Conservation (phyloP, 2,888 invertebrate genomes). For the Ptilodon capucinus region DNA sequence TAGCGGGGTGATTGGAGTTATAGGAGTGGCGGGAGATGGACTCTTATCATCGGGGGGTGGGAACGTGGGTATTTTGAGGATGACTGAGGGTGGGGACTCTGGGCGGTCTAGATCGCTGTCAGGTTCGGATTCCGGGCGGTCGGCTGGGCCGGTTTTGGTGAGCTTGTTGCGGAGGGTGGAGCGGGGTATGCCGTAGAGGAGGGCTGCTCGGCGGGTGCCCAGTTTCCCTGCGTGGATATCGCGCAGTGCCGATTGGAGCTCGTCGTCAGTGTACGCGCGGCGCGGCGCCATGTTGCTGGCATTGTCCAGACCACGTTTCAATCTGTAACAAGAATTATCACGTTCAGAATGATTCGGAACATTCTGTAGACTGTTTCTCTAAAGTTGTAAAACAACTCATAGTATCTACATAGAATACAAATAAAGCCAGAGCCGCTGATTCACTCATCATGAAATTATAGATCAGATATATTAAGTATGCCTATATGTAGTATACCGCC, state of each 20-base stretch:
- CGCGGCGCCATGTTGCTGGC: constrained; percentile 83
- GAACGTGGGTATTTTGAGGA: constrained; percentile 97
- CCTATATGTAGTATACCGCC: no score
- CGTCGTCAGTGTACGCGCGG: constrained; percentile 96
- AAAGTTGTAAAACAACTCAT: no score
- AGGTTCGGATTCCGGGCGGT: constrained; percentile 85
- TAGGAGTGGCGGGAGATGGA: constrained; percentile 72
- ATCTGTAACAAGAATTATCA: constrained; percentile 61
- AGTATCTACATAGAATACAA: no score
- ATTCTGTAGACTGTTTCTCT: no score
- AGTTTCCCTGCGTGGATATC: constrained; percentile 97
- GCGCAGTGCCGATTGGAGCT: constrained; percentile 95
- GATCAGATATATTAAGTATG: no score
- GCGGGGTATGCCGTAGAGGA: constrained; percentile 97
- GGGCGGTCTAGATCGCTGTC: constrained; percentile 69
- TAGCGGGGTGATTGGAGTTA: constrained; percentile 75
- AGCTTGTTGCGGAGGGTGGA: constrained; percentile 98
- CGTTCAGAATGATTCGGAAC: neutral
- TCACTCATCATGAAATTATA: no score
- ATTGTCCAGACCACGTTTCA: constrained; percentile 63
- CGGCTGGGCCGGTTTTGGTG: constrained; percentile 88
- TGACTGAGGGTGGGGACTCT: constrained; percentile 87
- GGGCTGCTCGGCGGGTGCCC: constrained; percentile 96
- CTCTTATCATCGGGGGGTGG: constrained; percentile 83
- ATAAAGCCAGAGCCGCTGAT: no score